Base-by-base conservation (phyloP, 2,113 vertebrate species). In the Cyprinus carpio region DNA sequence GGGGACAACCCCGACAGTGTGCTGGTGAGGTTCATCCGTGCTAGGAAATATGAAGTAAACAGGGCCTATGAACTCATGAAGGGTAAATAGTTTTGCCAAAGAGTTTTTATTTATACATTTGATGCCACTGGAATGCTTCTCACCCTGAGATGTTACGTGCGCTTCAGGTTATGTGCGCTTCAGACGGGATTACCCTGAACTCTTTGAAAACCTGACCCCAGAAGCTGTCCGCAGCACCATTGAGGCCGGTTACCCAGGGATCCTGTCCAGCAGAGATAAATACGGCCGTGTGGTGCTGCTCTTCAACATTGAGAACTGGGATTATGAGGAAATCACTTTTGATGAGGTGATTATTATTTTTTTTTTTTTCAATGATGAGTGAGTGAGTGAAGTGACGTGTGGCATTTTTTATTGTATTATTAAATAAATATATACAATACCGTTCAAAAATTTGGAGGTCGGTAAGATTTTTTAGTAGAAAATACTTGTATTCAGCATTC, bases 241-340 rank as follows among this genome's bases (percentile, higher is more conserved):
- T 0, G 98, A 99, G 90, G 98, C 98, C 0, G 98, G 98, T 18
- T 99, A 99, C 91, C 98, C 98, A 0, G 97, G 98, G 31, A 96
- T 99, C 90, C 95, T 99, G 75, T 87, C 93, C 87, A 97, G 92
- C 87, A 93, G 98, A 82, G 98, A 99, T 93, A 99, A 97, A 84
- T 94, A 98, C 0, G 98, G 98, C 34, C 96, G 97, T 23, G 96
- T 98, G 76, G 97, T 99, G 85, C 94, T 99, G 93, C 96, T 99
- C 85, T 99, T 99, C 95, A 99, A 97, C 92, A 98, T 98, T 0
- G 97, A 99, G 94, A 97, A 97, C 94, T 99, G 98, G 98, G 97
- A 99, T 89, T 97, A 96, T 0, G 97, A 99, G 88, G 98, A 99
- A 91, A 97, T 99, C 94, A 99, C 98, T 25, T 99, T 99, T 0